Evolutionary conservation across 2,113 vertebrate genomes (phyloP).

Genomic region (Actinemys pallida): DNA sequence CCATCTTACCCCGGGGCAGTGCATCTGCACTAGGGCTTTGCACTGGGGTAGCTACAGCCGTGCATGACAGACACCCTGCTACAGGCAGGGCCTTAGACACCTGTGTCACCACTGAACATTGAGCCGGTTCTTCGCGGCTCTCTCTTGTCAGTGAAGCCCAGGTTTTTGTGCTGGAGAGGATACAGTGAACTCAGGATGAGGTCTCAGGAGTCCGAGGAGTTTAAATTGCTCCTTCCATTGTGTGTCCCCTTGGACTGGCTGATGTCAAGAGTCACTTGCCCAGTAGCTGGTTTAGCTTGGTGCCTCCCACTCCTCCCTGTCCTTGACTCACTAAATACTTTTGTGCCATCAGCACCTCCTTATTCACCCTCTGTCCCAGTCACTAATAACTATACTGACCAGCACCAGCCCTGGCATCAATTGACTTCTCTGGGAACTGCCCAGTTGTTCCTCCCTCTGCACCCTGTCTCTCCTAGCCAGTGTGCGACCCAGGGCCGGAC

Average conservation of each 20-base stretch:
- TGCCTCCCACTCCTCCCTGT: background rate
- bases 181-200: background rate
- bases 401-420: background rate
- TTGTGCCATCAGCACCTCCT: background rate
- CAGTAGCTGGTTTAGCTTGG: slow-evolving; percentile 8
- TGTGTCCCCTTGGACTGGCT: background rate
- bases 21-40: no score
- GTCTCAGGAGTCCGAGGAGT: background rate
- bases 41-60: no score
- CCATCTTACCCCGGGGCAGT: no score
- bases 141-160: slow-evolving; percentile 20
- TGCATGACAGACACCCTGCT: no score
- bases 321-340: background rate
- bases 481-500: background rate
- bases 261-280: background rate
- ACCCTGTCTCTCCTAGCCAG: background rate
- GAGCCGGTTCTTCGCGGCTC: background rate
- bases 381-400: background rate
- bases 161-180: slow-evolving; percentile 14
- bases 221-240: background rate
- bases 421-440: background rate
- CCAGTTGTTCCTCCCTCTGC: background rate
- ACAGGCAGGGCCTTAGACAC: background rate
- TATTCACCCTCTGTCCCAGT: slow-evolving; percentile 5
- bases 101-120: slow-evolving; percentile 22